A percentile compares a stretch with the other conserved stretches of the same genome.
These are phyloP conservation scores for Crax fasciolata DNA, from an alignment of 2,797 vertebrate genomes.

Conservation along the genomic window DNA sequence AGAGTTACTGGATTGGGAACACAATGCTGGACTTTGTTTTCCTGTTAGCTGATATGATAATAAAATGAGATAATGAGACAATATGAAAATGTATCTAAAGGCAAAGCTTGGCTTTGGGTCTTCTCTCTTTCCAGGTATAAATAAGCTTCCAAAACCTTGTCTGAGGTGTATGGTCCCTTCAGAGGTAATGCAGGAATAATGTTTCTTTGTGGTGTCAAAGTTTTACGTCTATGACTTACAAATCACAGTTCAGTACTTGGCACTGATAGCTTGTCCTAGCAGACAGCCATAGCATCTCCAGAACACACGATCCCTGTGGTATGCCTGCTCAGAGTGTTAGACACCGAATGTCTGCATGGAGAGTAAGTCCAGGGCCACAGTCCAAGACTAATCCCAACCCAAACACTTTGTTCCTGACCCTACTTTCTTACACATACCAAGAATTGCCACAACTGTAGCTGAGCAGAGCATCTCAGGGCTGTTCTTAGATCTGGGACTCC, in stretches of 20 bases:
- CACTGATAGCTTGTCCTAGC: neutral
- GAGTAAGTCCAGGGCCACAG: neutral
- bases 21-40: neutral
- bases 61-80: neutral
- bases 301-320: neutral
- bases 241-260: neutral
- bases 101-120: neutral
- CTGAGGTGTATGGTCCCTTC: neutral
- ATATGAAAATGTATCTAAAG: neutral
- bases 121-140: neutral
- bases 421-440: neutral
- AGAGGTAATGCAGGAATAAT: rapidly evolving
- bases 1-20: neutral
- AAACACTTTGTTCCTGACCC: neutral
- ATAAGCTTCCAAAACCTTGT: neutral
- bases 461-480: neutral
- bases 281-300: neutral
- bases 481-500: neutral
- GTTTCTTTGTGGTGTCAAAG: rapidly evolving
- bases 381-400: neutral
- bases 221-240: neutral
- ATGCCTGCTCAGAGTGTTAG: neutral
- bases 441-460: neutral
- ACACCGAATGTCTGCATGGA: neutral
- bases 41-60: no score